Evolutionary conservation across 2,797 vertebrate species (phyloP).

Genomic region (Netta rufina): DNA sequence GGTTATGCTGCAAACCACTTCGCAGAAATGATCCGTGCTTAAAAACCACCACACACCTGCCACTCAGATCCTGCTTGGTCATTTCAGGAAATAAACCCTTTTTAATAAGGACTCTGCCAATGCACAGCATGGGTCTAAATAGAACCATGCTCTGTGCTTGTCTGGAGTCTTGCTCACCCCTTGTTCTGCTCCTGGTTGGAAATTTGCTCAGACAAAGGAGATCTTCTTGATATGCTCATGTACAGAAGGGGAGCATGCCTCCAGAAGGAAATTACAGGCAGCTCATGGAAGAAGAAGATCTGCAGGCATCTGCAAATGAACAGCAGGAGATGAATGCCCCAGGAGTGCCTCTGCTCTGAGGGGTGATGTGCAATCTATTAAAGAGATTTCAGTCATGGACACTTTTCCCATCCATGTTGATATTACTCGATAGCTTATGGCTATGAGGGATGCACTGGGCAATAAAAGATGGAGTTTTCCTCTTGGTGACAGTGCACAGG

Average conservation of each 20-base stretch:
- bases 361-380: neutral
- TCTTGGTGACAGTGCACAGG: neutral
- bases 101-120: neutral
- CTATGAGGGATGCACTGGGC: neutral
- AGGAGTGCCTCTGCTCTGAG: neutral
- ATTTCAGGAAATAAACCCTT: neutral
- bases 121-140: neutral
- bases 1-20: neutral
- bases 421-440: slow-evolving; percentile 23
- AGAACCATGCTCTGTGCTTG: neutral
- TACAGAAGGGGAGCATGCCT: neutral
- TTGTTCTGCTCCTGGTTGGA: neutral
- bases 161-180: neutral
- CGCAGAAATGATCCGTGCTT: neutral
- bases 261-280: neutral
- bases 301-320: neutral
- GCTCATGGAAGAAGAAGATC: neutral
- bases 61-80: neutral
- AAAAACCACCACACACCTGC: neutral
- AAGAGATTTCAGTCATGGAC: neutral
- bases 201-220: neutral
- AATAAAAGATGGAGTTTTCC: slow-evolving; percentile 33
- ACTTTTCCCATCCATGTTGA: neutral
- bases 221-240: neutral
- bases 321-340: slow-evolving; percentile 4